Evolutionary conservation across 2,113 vertebrate species (phyloP), one percentile per base, ranked within the genome.

Genomic region (Genyomyrus donnyi): DNA sequence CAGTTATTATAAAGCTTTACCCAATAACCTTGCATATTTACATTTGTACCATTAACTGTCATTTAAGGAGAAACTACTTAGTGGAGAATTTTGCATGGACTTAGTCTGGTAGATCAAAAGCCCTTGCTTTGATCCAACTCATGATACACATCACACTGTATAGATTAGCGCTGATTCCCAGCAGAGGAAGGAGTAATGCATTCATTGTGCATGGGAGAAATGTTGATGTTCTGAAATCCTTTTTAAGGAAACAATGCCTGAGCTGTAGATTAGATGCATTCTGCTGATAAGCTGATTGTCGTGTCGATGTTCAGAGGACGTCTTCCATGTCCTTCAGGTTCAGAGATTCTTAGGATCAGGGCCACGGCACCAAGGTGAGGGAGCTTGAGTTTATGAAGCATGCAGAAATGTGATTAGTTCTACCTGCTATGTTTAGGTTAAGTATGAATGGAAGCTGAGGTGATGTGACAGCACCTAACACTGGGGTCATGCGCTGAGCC

Each of bases 31-130:
- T 91, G 91, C 89, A 90, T 91, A 39, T 88, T 92, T 56, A 21
- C 92, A 94, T 95, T 95, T 93, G 83, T 92, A 90, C 92, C 91
- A 94, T 95, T 94, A 91, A 92, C 94, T 94, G 88, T n/a, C 19
- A 91, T 92, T 92, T 89, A 91, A 90, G 90, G 87, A 92, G 90
- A 91, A 89, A 92, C 91, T 93, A 85, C 83, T 88, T 9, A 48
- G 52, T 88, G 17, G 35, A 42, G 42, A 45, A 84, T 84, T 84
- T 84, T 10, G 9, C 39, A 10, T 84, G 45, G 19, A 46, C 39
- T 24, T 5, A 46, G 8, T 84, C 5, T 45, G 39, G 42, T 19
- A 42, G 88, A 90, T 91, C 74, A 91, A 91, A 93, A 88, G 89
- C 56, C 35, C 86, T 87, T 85, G 85, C 62, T 90, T 92, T 49